These are phyloP conservation scores for Myotis findleyi DNA, from an alignment of 2,797 vertebrate genomes.

Conservation along the genomic window DNA sequence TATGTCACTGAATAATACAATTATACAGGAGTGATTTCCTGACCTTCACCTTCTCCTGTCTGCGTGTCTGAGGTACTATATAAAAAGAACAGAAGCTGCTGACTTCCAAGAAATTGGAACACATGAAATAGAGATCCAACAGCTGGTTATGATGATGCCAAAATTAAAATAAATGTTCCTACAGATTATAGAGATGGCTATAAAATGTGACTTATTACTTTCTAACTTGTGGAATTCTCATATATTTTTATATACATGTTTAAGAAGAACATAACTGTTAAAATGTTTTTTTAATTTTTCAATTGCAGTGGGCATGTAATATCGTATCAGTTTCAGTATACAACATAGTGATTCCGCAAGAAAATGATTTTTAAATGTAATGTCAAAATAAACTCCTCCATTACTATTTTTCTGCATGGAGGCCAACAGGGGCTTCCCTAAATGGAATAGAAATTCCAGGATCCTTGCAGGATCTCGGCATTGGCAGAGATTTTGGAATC, in stretches of 20 bases:
- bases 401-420: background rate
- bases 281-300: background rate
- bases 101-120: background rate
- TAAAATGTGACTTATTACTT: background rate
- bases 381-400: background rate
- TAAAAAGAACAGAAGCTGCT: background rate
- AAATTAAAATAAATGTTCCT: constrained; percentile 25
- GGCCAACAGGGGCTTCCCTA: background rate
- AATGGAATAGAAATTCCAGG: background rate
- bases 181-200: background rate
- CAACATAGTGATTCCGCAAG: background rate
- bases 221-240: background rate
- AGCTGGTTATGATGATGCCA: background rate
- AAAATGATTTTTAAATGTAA: background rate
- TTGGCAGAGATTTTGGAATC: background rate
- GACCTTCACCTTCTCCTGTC: constrained; percentile 19
- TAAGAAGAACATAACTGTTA: background rate
- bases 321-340: background rate
- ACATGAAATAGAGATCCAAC: background rate
- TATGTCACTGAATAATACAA: constrained; percentile 19
- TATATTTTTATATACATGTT: background rate
- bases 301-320: background rate
- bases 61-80: background rate
- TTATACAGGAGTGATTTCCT: constrained; percentile 28
- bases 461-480: background rate